Conservation (phyloP, 2,113 vertebrate species). For the Microtus montanus region DNA sequence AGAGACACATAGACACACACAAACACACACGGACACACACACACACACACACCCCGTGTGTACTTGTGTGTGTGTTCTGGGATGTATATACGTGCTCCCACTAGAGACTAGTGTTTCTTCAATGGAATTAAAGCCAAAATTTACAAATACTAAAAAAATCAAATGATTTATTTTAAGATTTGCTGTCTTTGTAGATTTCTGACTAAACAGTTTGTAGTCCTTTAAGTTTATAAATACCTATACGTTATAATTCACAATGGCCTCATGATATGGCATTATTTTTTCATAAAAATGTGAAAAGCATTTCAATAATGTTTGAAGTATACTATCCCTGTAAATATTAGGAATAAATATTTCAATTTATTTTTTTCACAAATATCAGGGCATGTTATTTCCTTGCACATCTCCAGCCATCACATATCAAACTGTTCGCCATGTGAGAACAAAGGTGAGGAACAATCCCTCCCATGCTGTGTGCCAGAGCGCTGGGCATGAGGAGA, state of each 20-base stretch:
- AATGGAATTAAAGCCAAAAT: neutral
- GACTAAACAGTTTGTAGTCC: neutral
- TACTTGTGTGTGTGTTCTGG: neutral
- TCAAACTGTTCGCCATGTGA: neutral
- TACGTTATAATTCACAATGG: neutral
- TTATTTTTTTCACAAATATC: conserved; percentile 1
- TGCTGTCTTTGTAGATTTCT: conserved; percentile 28
- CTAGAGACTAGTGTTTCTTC: neutral
- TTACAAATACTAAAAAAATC: neutral
- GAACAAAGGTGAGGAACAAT: conserved; percentile 41
- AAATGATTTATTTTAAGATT: neutral
- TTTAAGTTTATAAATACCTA: neutral
- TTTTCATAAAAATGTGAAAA: neutral
- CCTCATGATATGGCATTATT: neutral
- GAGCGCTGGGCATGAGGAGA: neutral
- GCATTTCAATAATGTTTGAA: conserved; percentile 29
- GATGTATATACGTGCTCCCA: neutral
- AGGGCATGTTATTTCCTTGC: conserved; percentile 7
- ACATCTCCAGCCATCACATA: conserved; percentile 5
- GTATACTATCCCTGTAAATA: neutral
- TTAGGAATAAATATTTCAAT: neutral
- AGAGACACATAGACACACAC: neutral
- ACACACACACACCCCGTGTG: neutral
- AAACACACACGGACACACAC: neutral
- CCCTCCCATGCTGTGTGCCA: neutral